A percentile compares a stretch with the other conserved stretches of the same genome.
Evolutionary conservation across 2,888 invertebrate genomes (phyloP).

Genomic region (Epicampocera succincta): DNA sequence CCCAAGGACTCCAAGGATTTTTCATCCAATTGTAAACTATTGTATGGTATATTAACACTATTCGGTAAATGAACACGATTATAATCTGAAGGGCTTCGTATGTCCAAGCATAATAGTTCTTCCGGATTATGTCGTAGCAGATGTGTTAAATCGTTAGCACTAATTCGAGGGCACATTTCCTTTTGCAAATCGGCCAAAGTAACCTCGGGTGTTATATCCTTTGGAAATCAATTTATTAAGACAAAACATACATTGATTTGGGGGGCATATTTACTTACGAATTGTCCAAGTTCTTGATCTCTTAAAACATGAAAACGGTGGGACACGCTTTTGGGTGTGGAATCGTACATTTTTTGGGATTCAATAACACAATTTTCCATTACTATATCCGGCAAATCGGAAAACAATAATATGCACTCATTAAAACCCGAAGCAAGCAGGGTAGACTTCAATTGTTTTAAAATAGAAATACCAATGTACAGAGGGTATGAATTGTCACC

Average conservation of each 20-base stretch:
- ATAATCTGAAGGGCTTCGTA: constrained; percentile 84
- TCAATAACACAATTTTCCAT: constrained; percentile 95
- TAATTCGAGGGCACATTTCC: constrained; percentile 92
- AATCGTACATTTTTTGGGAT: constrained; percentile 89
- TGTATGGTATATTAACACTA: constrained; percentile 94
- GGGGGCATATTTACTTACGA: constrained; percentile 74
- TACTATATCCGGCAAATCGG: constrained; percentile 98
- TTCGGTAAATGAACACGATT: constrained; percentile 89
- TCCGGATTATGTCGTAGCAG: constrained; percentile 85
- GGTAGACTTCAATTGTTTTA: constrained; percentile 92
- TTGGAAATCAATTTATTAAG: constrained; percentile 58
- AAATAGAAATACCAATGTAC: constrained; percentile 95
- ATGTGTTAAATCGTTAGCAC: constrained; percentile 90
- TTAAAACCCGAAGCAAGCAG: constrained; percentile 96
- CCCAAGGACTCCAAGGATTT: constrained; percentile 88
- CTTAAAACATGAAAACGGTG: constrained; percentile 89
- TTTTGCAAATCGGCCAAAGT: constrained; percentile 86
- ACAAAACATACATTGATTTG: background rate
- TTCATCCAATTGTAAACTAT: constrained; percentile 88
- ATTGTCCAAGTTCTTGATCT: constrained; percentile 76
- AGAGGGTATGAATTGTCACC: constrained; percentile 96
- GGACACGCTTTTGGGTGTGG: constrained; percentile 93
- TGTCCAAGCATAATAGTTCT: constrained; percentile 86
- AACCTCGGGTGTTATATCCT: constrained; percentile 86
- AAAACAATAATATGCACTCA: constrained; percentile 98